These are phyloP conservation scores for Neodontobutis hainanensis DNA, from an alignment of 2,113 vertebrate species.

Conservation along the genomic window DNA sequence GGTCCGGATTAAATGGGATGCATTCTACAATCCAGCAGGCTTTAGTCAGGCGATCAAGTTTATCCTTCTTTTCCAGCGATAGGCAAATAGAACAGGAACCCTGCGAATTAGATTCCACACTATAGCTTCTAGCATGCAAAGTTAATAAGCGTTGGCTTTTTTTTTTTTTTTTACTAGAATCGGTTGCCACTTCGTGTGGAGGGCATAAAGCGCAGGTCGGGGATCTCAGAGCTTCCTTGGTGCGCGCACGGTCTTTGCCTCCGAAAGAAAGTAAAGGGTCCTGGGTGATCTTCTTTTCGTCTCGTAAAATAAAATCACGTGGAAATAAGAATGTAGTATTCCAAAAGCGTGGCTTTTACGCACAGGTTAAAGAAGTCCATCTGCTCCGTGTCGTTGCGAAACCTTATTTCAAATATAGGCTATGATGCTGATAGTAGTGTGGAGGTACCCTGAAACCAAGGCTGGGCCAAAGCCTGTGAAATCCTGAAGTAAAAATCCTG, in stretches of 20 bases:
- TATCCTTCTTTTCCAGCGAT: conserved; percentile 58
- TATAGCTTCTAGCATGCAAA: conserved; percentile 61
- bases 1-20: conserved; percentile 68
- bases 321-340: conserved; percentile 50
- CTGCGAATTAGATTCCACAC: conserved; percentile 70
- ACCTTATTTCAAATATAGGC: conserved; percentile 29
- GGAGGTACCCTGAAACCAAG: conserved; percentile 55
- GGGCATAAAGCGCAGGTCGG: conserved; percentile 67
- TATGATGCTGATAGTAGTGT: conserved; percentile 37
- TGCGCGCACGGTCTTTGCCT: conserved; percentile 56
- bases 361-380: conserved; percentile 59
- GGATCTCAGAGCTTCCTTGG: conserved; percentile 67
- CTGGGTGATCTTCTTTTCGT: conserved; percentile 43
- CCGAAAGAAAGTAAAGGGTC: conserved; percentile 60
- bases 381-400: conserved; percentile 29
- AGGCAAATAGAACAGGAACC: conserved; percentile 54
- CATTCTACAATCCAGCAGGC: conserved; percentile 71
- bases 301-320: conserved; percentile 40
- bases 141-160: conserved; percentile 66
- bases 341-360: conserved; percentile 65
- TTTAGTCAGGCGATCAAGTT: conserved; percentile 66
- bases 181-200: conserved; percentile 58
- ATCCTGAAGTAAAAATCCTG: conserved; percentile 71
- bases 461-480: conserved; percentile 51
- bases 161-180: conserved; percentile 56